phyloP scores from a whole-genome alignment of 2,888 invertebrate species.

The Griposia aprilina region DNA sequence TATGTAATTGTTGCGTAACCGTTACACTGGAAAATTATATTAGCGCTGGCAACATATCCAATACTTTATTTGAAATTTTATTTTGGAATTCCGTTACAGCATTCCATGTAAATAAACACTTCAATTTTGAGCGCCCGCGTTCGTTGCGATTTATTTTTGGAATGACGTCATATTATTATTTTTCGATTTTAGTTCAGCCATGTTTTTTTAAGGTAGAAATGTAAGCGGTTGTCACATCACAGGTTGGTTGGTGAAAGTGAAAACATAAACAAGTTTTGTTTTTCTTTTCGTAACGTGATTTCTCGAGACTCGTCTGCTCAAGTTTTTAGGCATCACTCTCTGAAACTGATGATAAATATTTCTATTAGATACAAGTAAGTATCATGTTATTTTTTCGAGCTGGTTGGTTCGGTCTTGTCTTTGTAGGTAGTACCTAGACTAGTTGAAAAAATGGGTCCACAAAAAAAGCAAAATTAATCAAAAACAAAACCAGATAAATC shows the following conservation, averaged over 20 bases:
- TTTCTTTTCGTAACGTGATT: constrained; percentile 60
- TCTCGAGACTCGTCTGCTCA: constrained; percentile 42
- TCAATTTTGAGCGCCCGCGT: constrained; percentile 40
- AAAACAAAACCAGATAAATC: neutral
- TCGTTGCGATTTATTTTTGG: constrained; percentile 42
- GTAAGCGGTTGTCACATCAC: constrained; percentile 14
- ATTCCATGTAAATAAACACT: constrained; percentile 50
- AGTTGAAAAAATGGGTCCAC: neutral
- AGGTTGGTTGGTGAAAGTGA: constrained; percentile 57
- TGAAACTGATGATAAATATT: neutral
- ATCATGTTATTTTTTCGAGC: neutral
- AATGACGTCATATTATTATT: constrained; percentile 35
- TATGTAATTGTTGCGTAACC: constrained; percentile 38
- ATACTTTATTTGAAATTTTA: constrained; percentile 52
- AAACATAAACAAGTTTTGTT: constrained; percentile 58
- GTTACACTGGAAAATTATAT: constrained; percentile 48
- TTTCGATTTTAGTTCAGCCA: neutral
- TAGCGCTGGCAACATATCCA: constrained; percentile 46
- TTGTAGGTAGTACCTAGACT: neutral
- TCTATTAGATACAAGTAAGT: neutral
- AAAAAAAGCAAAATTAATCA: too few relatives aligned
- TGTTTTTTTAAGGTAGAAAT: constrained; percentile 30
- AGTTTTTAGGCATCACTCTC: constrained; percentile 12
- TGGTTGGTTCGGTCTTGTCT: neutral
- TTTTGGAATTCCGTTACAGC: constrained; percentile 54